Base-by-base conservation (phyloP, 2,797 vertebrate genomes). In the Spizella passerina region DNA sequence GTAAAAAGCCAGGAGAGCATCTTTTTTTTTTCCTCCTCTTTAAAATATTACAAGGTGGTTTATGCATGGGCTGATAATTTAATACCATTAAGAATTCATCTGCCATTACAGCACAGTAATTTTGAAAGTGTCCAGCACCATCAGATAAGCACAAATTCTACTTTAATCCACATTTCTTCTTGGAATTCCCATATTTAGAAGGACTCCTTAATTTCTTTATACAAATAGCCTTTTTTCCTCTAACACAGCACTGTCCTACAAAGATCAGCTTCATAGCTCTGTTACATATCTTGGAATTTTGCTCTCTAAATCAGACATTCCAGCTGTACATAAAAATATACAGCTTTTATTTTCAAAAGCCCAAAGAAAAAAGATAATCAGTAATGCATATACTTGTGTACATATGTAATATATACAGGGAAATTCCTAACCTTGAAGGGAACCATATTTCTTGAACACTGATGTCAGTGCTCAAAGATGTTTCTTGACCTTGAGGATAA, bases 401-500 rank as follows among this genome's bases (percentile, higher is more conserved):
- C 9, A n/a, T 9, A 38, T 8, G 14, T 29, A 26, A 68, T 14
- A 41, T 12, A 55, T 32, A 52, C 26, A 60, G 36, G 13, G 30
- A 63, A 81, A 53, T 69, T 69, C 47, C 56, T 61, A 61, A 53
- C 72, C 39, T 61, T 39, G 82, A 39, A 60, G 82, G 61, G 61
- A 60, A 34, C 56, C 75, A 5, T 55, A 85, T 90, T 85, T 82
- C 81, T 56, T 79, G 59, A 90, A 70, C 57, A 41, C 12, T 49
- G 55, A 70, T 93, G 71, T 77, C 83, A 71, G 38, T 22, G 20
- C 49, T 88, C 80, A 93, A 90, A 95, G 80, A 84, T 68, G 24
- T 46, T 68, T 12, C 68, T 15, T 85, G 92, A 92, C 88, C 94
- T 95, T 95, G 86, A 96, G 44, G 68, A 94, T 75, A 95, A 93